Evolutionary conservation across 2,113 vertebrate genomes (phyloP), one percentile per base, ranked within the genome.

Genomic region (Gasterosteus aculeatus): DNA sequence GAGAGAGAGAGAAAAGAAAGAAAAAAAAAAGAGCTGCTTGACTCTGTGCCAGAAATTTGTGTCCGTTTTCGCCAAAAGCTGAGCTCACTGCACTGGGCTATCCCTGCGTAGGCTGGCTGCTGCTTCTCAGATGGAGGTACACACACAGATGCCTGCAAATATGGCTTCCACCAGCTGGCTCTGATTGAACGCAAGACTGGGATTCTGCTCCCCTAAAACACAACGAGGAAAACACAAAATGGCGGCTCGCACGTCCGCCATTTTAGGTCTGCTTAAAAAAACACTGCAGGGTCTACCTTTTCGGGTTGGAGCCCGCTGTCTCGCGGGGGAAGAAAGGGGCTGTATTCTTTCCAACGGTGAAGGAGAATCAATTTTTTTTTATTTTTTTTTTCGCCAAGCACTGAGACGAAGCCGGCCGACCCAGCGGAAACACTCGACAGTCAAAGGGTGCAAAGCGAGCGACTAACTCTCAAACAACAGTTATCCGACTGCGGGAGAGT

Each of bases 201-300:
- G 88, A 92, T 92, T 91, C 91, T 92, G 89, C 85, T 85, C 89
- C 85, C 87, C 7, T 78, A 69, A 90, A 90, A 91, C 78, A 90
- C 87, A 88, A 90, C 85, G 82, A 87, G 87, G 80, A 92, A 92
- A 26, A 88, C 90, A 94, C 93, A 94, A 95, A 94, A 95, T 95
- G 94, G 94, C 92, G 82, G 82, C 88, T n/a, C 14, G 49, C 47
- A 19, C 72, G 80, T 91, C 94, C 80, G 92, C 93, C 93, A 95
- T 95, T 92, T 94, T 94, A 93, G 85, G 84, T 87, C 81, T 67
- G 54, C 67, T 77, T 84, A 61, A 81, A 77, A 77, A 26, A 81
- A 67, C 75, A 76, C 76, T 70, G 35, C 57, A 57, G 15, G 63
- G 41, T 74, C 68, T 54, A 87, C 78, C 73, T 89, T 87, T 86